Evolutionary conservation across 1,140 invertebrate species (phyloP), one percentile per base, ranked within the genome.

Genomic region (Gonatopus flavifemur): DNA sequence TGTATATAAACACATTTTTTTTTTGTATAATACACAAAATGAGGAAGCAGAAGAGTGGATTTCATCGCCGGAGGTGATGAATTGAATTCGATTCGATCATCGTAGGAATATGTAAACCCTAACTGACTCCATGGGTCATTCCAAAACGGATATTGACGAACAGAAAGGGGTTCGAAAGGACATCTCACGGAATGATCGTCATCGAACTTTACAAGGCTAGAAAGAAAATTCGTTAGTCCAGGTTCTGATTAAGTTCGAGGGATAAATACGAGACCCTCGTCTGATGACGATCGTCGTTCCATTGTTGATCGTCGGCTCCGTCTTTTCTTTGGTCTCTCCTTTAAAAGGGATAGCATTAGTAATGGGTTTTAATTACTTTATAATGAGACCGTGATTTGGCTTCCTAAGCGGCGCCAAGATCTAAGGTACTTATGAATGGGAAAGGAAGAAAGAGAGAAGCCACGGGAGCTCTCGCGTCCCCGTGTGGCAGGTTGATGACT

Each of bases 291-390:
- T 70, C 70, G 67, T 56, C 58, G 56, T 60, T 72, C 66, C 65
- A 70, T 72, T 67, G 64, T 70, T n/a, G n/a, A n/a, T n/a, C n/a
- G 64, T 70, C 67, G 68, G 66, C 64, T 65, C n/a, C n/a, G n/a
- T 62, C 67, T 51, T 57, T 50, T 57, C 55, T 64, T 66, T 73
- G 55, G 57, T 51, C 59, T 60, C 49, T 39, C 49, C 60, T 48
- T 65, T 66, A 75, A 72, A 74, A 75, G 76, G 65, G 66, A 76
- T 76, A 76, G 69, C 66, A 73, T 69, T 72, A 72, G 75, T 78
- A 78, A 78, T 76, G 72, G 72, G 64, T 76, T 77, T 78, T 77
- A 77, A 78, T 78, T 76, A 77, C 69, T 75, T 76, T 67, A 72
- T 77, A 75, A 77, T 77, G 74, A 77, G 72, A 66, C 65, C 63